Base-by-base conservation (phyloP, 1,140 invertebrate genomes). In the Triops longicaudatus region DNA sequence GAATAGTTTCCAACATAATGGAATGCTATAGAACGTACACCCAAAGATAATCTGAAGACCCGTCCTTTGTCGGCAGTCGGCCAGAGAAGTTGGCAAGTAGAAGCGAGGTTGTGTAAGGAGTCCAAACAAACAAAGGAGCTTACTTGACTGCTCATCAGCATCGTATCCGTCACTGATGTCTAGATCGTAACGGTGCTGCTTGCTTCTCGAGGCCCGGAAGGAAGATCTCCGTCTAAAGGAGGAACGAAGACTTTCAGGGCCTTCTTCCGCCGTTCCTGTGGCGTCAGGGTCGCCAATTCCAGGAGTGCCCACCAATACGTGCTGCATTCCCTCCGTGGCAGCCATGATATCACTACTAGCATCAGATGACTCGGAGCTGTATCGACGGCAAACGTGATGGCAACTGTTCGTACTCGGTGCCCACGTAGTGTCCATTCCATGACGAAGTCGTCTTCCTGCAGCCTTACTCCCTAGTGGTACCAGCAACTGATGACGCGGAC, bases 341-440 rank as follows among this genome's bases (percentile, higher is more conserved):
- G 37, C 79, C 75, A 42, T 81, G 78, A 76, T 80, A 79, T 37
- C 80, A 80, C 80, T 81, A 74, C 76, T 82, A 73, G 75, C 80
- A 79, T 77, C 80, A 11, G 82, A 82, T 42, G 81, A 80, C 73
- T 81, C 78, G 37, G 81, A 82, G 74, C 81, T 81, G 31, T 78
- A 79, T 3, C 81, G 77, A 37, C 80, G 72, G 73, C 77, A 78
- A 41, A 76, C 75, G 9, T 74, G 73, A 74, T 41, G 37, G 9
- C 26, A 42, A 1, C 22, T 10, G 28, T 17, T 42, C 73, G 37
- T 44, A 37, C 43, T 17, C 17, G 11, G 22, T 3, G 26, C 17
- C 26, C 26, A 27, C 14, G 28, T 74, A 28, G 43, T 27, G 27
- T 31, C 73, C 26, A 74, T 28, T 26, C 50, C 50, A n/a, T 63